phyloP scores from a whole-genome alignment of 37 sponge, comb jelly and placozoan species.

The Mnemiopsis leidyi region DNA sequence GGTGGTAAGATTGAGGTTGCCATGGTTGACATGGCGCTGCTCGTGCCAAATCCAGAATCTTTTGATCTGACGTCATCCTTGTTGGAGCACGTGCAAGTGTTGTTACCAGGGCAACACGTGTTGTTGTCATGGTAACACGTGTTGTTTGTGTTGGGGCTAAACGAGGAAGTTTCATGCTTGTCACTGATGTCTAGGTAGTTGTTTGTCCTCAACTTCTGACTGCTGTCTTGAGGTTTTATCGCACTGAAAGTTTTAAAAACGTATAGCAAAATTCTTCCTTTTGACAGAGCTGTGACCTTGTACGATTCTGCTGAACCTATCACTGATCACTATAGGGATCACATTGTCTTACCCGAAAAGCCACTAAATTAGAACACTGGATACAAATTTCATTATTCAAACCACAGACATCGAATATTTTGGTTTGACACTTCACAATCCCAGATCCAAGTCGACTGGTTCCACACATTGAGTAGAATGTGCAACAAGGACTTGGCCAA shows the following conservation, averaged over 20 bases:
- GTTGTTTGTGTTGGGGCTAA: not conserved
- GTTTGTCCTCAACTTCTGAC: constrained; percentile 14
- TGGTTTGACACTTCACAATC: no score
- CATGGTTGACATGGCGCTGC: constrained; percentile 50
- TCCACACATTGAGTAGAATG: not conserved
- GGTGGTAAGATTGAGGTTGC: constrained; percentile 23
- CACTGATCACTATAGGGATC: no score
- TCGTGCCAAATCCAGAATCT: constrained; percentile 30
- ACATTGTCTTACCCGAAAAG: no score
- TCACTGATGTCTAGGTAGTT: constrained; percentile 46
- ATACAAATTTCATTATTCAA: no score
- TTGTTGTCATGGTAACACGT: constrained; percentile 1
- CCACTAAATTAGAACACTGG: no score
- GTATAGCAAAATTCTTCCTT: no score
- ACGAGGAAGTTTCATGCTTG: not conserved
- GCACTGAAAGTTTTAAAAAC: constrained; percentile 5
- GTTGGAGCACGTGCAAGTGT: not conserved
- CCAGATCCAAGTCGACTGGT: not conserved
- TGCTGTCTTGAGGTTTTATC: constrained; percentile 12
- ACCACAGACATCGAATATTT: no score
- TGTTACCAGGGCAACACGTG: constrained; percentile 1
- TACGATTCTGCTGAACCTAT: no score
- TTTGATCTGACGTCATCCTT: not conserved
- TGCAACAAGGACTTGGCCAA: not conserved
- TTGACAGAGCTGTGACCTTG: no score